These are phyloP conservation scores for Stegana nigrithorax DNA, from an alignment of 2,888 invertebrate species.

Conservation along the genomic window DNA sequence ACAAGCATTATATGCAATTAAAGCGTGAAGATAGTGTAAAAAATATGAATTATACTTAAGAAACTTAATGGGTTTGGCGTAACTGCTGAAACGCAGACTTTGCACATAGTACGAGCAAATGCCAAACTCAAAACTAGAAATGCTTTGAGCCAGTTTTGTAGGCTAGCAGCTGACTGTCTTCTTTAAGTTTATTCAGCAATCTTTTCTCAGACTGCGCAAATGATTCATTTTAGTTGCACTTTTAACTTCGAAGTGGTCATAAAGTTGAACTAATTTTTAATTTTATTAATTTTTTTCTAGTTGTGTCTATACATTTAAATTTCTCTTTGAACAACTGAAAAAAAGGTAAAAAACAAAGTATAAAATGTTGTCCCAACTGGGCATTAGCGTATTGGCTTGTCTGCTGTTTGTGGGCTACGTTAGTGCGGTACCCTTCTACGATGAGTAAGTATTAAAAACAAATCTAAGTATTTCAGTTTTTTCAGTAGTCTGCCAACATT, in stretches of 20 bases:
- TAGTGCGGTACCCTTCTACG: constrained; percentile 48
- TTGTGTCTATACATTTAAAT: background rate
- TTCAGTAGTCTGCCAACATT: background rate
- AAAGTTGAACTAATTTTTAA: constrained; percentile 21
- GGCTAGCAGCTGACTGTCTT: background rate
- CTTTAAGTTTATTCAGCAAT: constrained; percentile 46
- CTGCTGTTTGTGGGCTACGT: constrained; percentile 39
- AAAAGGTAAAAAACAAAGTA: background rate
- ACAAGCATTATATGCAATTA: constrained; percentile 45
- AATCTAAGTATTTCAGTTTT: background rate
- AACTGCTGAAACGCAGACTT: no score
- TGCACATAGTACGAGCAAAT: background rate
- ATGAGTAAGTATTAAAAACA: constrained; percentile 46
- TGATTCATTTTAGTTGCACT: no score
- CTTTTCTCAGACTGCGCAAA: constrained; percentile 43
- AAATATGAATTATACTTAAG: constrained; percentile 17
- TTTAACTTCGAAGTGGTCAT: no score
- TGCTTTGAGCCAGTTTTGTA: no score
- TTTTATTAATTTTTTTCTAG: background rate
- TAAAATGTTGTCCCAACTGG: constrained; percentile 7
- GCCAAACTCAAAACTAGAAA: background rate
- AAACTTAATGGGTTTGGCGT: background rate
- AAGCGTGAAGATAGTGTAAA: constrained; percentile 47
- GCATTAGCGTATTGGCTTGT: constrained; percentile 37
- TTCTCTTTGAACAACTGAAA: no score